These are phyloP conservation scores for Patella vulgata DNA, from an alignment of 1,140 invertebrate species.

Conservation along the genomic window DNA sequence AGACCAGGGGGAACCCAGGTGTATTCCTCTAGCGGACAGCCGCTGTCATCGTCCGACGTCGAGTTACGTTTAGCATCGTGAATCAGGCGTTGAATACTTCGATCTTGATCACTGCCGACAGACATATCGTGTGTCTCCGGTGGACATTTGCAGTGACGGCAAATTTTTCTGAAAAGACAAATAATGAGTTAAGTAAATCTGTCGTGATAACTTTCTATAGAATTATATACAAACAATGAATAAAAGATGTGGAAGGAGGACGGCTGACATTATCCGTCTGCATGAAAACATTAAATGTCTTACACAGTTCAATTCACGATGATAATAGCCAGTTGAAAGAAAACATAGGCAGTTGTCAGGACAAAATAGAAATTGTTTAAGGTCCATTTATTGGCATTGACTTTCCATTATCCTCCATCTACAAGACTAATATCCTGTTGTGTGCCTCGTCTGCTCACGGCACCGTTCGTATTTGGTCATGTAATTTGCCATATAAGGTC, in stretches of 20 bases:
- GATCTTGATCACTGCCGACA: slow-evolving; percentile 42
- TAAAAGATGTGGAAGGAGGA: not conserved
- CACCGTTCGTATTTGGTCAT: too few relatives aligned
- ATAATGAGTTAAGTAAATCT: not conserved
- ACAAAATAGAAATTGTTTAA: too few relatives aligned
- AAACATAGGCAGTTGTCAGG: too few relatives aligned
- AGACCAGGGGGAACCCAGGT: slow-evolving; percentile 97
- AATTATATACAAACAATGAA: slow-evolving; percentile 4
- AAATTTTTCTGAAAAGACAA: slow-evolving; percentile 74
- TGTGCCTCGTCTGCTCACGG: too few relatives aligned
- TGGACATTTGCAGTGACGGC: slow-evolving; percentile 77
- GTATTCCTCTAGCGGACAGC: slow-evolving; percentile 96
- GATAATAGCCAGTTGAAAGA: too few relatives aligned
- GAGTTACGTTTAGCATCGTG: slow-evolving; percentile 76
- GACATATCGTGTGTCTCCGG: slow-evolving; percentile 75
- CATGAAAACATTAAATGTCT: not conserved
- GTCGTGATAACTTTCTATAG: too few relatives aligned
- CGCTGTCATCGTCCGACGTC: slow-evolving; percentile 95
- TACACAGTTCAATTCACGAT: too few relatives aligned
- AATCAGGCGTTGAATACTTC: slow-evolving; percentile 48
- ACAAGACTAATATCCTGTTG: too few relatives aligned
- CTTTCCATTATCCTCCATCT: too few relatives aligned
- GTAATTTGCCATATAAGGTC: too few relatives aligned
- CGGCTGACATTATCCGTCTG: not conserved
- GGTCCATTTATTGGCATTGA: too few relatives aligned